A percentile compares a stretch with the other conserved stretches of the same genome.
These are phyloP conservation scores for Lithophane semibrunnea DNA, from an alignment of 2,888 invertebrate species.

Conservation along the genomic window DNA sequence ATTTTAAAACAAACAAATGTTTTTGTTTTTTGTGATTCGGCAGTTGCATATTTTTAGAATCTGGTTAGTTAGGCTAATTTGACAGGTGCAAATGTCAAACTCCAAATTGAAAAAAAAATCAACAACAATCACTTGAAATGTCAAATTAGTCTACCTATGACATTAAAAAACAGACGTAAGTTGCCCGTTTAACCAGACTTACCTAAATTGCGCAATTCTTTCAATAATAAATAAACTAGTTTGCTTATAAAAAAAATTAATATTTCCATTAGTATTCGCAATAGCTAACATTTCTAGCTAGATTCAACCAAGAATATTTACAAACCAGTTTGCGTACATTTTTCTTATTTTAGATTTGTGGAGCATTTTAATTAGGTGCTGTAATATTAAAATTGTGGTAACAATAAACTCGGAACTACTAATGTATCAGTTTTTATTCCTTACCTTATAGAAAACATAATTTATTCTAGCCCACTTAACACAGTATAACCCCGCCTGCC, in stretches of 20 bases:
- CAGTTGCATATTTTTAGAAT: neutral
- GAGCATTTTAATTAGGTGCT: constrained; percentile 15
- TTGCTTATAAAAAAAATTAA: constrained; percentile 35
- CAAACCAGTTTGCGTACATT: constrained; percentile 28
- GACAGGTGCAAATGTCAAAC: no score
- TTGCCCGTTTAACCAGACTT: no score
- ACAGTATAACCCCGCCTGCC: no score
- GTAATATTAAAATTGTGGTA: constrained; percentile 3
- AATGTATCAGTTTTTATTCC: neutral
- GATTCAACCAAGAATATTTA: constrained; percentile 3
- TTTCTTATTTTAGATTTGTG: constrained; percentile 37
- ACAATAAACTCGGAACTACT: constrained; percentile 20
- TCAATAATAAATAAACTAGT: constrained; percentile 37
- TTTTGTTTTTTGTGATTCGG: neutral
- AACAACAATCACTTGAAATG: no score
- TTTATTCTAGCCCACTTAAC: no score
- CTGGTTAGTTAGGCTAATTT: neutral
- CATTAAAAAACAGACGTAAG: no score
- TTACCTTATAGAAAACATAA: neutral
- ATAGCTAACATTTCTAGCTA: constrained; percentile 11
- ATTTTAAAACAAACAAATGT: neutral
- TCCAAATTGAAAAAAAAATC: no score
- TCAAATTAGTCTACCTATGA: no score
- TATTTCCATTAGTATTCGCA: constrained; percentile 29
- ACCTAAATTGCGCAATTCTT: constrained; percentile 5